phyloP scores from a whole-genome alignment of 2,888 invertebrate species.

The Pandemis corylana region DNA sequence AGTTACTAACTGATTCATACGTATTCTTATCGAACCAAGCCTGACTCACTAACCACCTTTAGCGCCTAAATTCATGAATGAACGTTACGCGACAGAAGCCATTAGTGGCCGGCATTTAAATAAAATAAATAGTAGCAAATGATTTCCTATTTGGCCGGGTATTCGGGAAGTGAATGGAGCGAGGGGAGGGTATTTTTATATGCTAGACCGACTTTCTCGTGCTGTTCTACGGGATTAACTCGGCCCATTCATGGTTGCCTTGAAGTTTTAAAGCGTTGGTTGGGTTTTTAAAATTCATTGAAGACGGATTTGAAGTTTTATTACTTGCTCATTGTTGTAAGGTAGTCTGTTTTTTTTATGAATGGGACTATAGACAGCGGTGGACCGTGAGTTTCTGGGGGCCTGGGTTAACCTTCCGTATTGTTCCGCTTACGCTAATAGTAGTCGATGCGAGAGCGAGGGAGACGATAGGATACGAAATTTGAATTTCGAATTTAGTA shows the following conservation, averaged over 20 bases:
- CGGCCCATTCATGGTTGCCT: conserved; percentile 23
- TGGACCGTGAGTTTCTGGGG: too few relatives aligned
- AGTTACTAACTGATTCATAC: conserved; percentile 12
- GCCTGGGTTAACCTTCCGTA: too few relatives aligned
- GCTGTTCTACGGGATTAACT: conserved; percentile 57
- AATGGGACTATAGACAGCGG: too few relatives aligned
- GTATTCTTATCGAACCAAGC: conserved; percentile 13
- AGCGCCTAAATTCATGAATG: conserved; percentile 68
- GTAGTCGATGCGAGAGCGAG: too few relatives aligned
- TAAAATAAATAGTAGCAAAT: conserved; percentile 59
- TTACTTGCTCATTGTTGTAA: background rate
- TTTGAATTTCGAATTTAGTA: too few relatives aligned
- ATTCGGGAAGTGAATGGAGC: conserved; percentile 43
- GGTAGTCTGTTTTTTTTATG: background rate
- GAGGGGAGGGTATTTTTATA: conserved; percentile 67
- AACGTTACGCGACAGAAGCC: conserved; percentile 66
- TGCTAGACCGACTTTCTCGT: conserved; percentile 56
- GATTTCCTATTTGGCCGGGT: conserved; percentile 49
- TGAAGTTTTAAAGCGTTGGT: background rate
- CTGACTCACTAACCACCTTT: conserved; percentile 20
- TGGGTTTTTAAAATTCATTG: background rate
- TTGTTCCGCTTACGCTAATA: too few relatives aligned
- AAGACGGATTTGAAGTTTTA: background rate
- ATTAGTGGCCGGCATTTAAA: conserved; percentile 59
- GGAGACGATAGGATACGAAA: too few relatives aligned